Conservation (phyloP, 2,113 vertebrate species). For the Chaetura pelagica region DNA sequence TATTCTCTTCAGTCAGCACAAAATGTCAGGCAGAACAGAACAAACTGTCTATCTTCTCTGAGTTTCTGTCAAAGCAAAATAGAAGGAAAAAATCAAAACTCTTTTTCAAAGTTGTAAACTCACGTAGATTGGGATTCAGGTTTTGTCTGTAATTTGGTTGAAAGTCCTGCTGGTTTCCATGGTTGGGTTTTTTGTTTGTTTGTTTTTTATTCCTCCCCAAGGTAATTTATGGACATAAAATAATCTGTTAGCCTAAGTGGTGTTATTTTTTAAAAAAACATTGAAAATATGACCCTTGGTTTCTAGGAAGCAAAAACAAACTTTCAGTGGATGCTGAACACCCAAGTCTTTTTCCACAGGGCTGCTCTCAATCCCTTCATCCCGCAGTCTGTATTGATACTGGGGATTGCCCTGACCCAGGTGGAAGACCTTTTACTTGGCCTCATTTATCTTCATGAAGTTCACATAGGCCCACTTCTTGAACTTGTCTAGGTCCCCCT, state of each 20-base stretch:
- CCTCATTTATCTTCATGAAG: no score
- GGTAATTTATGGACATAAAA: background rate
- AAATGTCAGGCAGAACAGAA: background rate
- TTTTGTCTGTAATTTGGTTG: background rate
- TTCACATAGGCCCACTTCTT: no score
- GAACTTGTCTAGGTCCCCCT: no score
- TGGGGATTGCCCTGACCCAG: no score
- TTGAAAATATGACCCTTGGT: background rate
- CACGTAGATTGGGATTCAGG: background rate
- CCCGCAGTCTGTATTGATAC: no score
- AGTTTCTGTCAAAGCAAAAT: background rate
- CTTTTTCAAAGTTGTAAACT: background rate
- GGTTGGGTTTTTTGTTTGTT: background rate
- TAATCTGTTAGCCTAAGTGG: background rate
- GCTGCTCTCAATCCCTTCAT: no score
- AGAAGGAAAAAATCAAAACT: background rate
- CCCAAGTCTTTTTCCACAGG: background rate
- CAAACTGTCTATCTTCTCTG: background rate
- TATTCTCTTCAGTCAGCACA: rapidly evolving
- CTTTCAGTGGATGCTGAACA: background rate
- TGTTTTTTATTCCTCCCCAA: background rate
- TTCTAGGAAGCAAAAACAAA: background rate
- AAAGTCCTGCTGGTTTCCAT: background rate
- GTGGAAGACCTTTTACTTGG: no score
- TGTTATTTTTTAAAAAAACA: background rate